Percentiles rank a stretch among this genome's conserved stretches.
Conservation (phyloP, 2,113 vertebrate species). For the Gavia stellata region DNA sequence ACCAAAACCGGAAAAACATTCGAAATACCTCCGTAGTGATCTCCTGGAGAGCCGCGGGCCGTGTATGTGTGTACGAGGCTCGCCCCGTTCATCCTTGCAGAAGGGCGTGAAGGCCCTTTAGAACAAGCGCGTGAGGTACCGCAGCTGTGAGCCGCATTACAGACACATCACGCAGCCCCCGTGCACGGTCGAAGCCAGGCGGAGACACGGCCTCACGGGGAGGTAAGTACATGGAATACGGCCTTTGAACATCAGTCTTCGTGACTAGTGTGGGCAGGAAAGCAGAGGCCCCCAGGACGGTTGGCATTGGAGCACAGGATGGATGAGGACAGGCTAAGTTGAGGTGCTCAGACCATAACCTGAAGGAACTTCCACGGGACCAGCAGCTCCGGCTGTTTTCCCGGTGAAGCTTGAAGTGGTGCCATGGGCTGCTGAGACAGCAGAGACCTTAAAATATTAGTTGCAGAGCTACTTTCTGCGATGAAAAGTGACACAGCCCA, state of each 20-base stretch:
- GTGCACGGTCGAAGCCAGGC: accelerated
- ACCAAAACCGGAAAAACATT: background rate
- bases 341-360: background rate
- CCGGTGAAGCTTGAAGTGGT: background rate
- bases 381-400: background rate
- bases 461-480: background rate
- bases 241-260: background rate
- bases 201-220: accelerated
- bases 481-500: background rate
- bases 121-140: background rate
- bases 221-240: background rate
- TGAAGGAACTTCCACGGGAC: background rate
- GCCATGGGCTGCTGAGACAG: background rate
- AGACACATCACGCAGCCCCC: background rate
- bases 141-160: background rate
- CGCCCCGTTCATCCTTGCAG: accelerated
- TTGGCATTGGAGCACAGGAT: background rate
- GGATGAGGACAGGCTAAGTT: accelerated
- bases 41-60: background rate
- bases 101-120: background rate
- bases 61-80: background rate
- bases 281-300: accelerated
- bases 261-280: background rate
- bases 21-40: background rate
- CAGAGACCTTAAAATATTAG: background rate